phyloP scores from a whole-genome alignment of 1,140 invertebrate genomes.

The Battus philenor region DNA sequence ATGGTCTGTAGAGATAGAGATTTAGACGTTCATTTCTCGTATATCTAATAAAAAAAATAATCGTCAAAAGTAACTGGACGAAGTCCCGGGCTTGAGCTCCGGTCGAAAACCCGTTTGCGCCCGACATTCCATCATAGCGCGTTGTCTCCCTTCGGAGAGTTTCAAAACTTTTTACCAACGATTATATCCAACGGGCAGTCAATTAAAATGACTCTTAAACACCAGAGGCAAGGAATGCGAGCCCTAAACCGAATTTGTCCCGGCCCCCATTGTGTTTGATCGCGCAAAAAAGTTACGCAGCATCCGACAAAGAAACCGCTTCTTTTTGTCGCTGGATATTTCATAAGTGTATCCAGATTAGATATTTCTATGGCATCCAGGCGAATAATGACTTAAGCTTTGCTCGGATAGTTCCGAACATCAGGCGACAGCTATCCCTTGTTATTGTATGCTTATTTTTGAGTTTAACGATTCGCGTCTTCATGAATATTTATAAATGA shows the following conservation, averaged over 20 bases:
- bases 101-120: conserved; percentile 25
- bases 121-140: conserved; percentile 52
- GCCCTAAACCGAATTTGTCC: conserved; percentile 50
- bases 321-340: conserved; percentile 44
- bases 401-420: conserved; percentile 3
- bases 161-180: conserved; percentile 28
- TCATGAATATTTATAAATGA: too few relatives aligned
- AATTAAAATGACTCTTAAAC: conserved; percentile 65
- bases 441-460: conserved; percentile 7
- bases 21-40: too few relatives aligned
- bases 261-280: conserved; percentile 43
- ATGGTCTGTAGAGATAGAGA: too few relatives aligned
- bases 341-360: conserved; percentile 56
- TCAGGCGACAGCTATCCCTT: conserved; percentile 10
- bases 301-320: conserved; percentile 54
- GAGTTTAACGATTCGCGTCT: too few relatives aligned
- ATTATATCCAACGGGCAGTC: conserved; percentile 37
- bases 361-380: conserved; percentile 40
- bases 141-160: conserved; percentile 19
- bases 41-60: conserved; percentile 1
- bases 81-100: neutral
- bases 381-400: conserved; percentile 47
- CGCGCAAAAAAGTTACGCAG: conserved; percentile 36
- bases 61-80: neutral
- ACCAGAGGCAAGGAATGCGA: conserved; percentile 46